Conservation (phyloP, 1,140 invertebrate genomes). For the Drosophila kikkawai region DNA sequence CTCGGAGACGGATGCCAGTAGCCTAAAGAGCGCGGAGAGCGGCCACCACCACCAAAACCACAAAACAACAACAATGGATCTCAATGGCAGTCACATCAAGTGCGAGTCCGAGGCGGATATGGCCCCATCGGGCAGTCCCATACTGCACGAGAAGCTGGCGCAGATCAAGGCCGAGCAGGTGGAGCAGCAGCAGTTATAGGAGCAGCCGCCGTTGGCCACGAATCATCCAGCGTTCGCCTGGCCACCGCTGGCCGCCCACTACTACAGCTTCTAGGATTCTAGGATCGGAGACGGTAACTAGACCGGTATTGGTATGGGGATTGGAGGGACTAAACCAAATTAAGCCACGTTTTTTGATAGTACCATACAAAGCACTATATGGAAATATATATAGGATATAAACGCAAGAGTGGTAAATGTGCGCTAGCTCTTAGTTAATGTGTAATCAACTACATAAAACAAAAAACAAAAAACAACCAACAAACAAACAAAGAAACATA, state of each 20-base stretch:
- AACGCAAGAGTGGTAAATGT: slow-evolving; percentile 39
- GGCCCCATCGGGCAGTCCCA: slow-evolving; percentile 25
- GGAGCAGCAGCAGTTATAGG: slow-evolving; percentile 78
- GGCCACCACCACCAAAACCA: slow-evolving; percentile 38
- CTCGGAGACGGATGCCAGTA: slow-evolving; percentile 79
- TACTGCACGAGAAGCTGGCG: slow-evolving; percentile 82
- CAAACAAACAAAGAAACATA: slow-evolving; percentile 53
- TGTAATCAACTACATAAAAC: slow-evolving; percentile 43
- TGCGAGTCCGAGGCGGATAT: slow-evolving; percentile 45
- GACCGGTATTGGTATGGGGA: slow-evolving; percentile 15
- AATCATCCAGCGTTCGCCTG: slow-evolving; percentile 59
- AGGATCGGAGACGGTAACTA: not conserved
- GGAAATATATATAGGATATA: slow-evolving; percentile 25
- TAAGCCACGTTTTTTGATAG: slow-evolving; percentile 53
- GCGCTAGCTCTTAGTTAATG: slow-evolving; percentile 65
- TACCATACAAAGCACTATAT: slow-evolving; percentile 50
- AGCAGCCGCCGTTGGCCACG: slow-evolving; percentile 58
- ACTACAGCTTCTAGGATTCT: slow-evolving; percentile 73
- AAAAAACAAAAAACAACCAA: slow-evolving; percentile 44
- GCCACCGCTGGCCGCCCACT: slow-evolving; percentile 73
- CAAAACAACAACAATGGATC: slow-evolving; percentile 80
- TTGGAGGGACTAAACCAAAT: slow-evolving; percentile 52
- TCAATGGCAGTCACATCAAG: slow-evolving; percentile 71
- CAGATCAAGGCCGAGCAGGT: slow-evolving; percentile 80
- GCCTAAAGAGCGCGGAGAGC: slow-evolving; percentile 72